Evolutionary conservation across 2,888 invertebrate species (phyloP), one percentile per base, ranked within the genome.

Genomic region (Amaurobius ferox): DNA sequence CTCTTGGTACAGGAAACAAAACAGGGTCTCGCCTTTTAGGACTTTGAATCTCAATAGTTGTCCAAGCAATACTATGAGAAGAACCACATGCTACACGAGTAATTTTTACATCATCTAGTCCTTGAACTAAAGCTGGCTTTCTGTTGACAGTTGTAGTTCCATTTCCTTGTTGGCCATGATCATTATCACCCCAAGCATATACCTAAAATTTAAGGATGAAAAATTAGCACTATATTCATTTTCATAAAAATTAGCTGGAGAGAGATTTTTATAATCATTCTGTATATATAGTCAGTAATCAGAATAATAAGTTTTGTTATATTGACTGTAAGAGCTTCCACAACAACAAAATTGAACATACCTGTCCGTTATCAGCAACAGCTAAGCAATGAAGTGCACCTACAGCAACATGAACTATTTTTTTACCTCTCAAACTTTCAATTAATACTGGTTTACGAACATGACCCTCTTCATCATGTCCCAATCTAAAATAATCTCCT

Each of bases 151-250:
- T 94, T 0, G 97, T 98, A 0, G 96, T 95, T 0, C 97, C 97
- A 91, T 97, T 97, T 40, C 97, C 97, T 92, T 98, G 98, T 90
- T 98, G 98, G 0, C 98, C 98, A 91, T 98, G 98, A 91, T 98
- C 98, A 91, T 98, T 98, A 92, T 98, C 98, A 0, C 98, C 98
- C 98, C 98, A 98, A 0, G 97, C 97, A 93, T 94, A 98, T 0
- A 98, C 97, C 94, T 96, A 86, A 62, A 74, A n/a, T n/a, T n/a
- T n/a, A n/a, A 62, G 9, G 5, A 64, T 64, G n/a, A 16, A 16
- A 48, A 48, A 66, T 29, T 30, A 1, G 16, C 0, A 66, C 30
- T n/a, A 13, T 7, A 32, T 66, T 66, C n/a, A n/a, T n/a, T n/a
- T n/a, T n/a, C n/a, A n/a, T n/a, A n/a, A n/a, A n/a, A n/a, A n/a